A percentile compares a stretch with the other conserved stretches of the same genome.
Evolutionary conservation across 2,888 invertebrate species (phyloP).

Genomic region (Chesias legatella): DNA sequence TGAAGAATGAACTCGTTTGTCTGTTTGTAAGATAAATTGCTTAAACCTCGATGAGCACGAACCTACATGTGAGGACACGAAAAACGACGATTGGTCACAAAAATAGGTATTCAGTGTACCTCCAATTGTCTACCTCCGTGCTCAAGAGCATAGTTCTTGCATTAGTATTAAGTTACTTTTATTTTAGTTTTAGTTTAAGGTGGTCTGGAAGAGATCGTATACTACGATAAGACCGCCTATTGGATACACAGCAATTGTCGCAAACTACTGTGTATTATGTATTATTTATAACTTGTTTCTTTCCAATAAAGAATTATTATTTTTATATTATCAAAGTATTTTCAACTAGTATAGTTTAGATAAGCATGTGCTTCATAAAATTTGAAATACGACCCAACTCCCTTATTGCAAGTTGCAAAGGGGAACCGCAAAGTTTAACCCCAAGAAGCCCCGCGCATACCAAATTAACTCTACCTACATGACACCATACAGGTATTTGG

Average conservation of each 20-base stretch:
- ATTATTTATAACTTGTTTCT: too few species aligned
- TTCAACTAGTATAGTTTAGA: neutral
- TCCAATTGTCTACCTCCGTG: too few species aligned
- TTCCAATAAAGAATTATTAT: too few species aligned
- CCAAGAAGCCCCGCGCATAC: slow-evolving; percentile 46
- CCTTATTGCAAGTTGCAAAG: slow-evolving; percentile 33
- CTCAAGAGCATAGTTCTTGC: too few species aligned
- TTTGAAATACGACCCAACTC: slow-evolving; percentile 32
- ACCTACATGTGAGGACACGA: slow-evolving; percentile 16
- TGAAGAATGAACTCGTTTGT: slow-evolving; percentile 49
- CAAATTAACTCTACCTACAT: slow-evolving; percentile 27
- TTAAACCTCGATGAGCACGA: slow-evolving; percentile 31
- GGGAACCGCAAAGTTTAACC: slow-evolving; percentile 42
- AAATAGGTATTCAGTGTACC: neutral
- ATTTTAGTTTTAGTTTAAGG: too few species aligned
- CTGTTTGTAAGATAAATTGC: slow-evolving; percentile 41
- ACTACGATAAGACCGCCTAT: too few species aligned
- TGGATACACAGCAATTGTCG: too few species aligned
- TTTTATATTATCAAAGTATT: too few species aligned
- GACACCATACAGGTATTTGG: neutral
- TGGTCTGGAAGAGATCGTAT: too few species aligned
- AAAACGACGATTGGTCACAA: slow-evolving; percentile 6
- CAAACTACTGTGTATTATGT: too few species aligned
- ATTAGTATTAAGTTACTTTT: too few species aligned
- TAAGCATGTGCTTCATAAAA: slow-evolving; percentile 5